Evolutionary conservation across 2,888 invertebrate species (phyloP).

Genomic region (Molanna angustata): DNA sequence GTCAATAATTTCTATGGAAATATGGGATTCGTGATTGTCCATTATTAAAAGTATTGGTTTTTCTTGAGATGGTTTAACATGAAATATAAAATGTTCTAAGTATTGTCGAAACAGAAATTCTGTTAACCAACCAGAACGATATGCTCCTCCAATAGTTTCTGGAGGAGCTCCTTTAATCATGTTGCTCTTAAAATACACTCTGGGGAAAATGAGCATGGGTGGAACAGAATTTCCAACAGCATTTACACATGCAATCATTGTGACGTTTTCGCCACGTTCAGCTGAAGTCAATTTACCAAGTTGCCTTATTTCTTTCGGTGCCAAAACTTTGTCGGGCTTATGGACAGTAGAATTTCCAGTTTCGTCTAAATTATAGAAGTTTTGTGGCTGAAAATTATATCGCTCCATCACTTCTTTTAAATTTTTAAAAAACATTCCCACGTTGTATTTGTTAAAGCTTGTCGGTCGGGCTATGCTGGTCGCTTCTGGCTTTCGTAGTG

Average conservation of each 20-base stretch:
- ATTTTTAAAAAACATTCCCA: conserved; percentile 2
- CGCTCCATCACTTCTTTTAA: background rate
- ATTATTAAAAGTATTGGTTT: background rate
- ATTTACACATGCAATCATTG: conserved; percentile 5
- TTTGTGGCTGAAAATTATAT: conserved; percentile 1
- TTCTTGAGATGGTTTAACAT: background rate
- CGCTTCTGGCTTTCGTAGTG: conserved; percentile 7
- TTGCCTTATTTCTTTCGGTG: background rate
- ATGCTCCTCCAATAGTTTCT: background rate
- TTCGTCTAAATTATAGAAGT: background rate
- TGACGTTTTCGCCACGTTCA: background rate
- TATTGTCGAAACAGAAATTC: conserved; percentile 1
- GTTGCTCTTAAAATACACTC: background rate
- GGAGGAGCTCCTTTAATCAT: background rate
- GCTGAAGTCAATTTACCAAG: background rate
- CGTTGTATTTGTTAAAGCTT: background rate
- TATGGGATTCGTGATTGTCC: conserved; percentile 5
- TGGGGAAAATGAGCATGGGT: background rate
- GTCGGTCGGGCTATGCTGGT: background rate
- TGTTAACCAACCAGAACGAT: background rate
- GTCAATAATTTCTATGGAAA: background rate
- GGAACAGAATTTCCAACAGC: background rate
- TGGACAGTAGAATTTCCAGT: background rate
- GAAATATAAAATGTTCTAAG: background rate
- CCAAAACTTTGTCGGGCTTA: background rate